Conservation (phyloP, 2,888 invertebrate species). For the Saturnia japonica region DNA sequence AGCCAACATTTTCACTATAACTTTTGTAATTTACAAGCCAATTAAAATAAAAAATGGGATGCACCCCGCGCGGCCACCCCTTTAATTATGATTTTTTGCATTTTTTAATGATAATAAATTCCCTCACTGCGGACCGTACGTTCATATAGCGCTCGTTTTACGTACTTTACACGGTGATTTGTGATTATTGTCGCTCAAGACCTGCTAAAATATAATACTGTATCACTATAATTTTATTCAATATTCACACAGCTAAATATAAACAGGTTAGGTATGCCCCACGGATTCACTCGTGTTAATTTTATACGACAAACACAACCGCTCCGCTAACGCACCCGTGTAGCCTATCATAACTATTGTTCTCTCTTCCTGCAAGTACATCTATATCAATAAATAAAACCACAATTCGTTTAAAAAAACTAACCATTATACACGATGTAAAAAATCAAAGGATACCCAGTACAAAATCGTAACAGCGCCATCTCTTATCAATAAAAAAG, state of each 20-base stretch:
- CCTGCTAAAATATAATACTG: not conserved
- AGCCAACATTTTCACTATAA: conserved; percentile 68
- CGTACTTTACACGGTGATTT: conserved; percentile 33
- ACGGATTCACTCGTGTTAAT: no score
- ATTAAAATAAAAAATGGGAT: conserved; percentile 80
- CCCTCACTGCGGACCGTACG: conserved; percentile 52
- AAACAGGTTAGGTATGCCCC: no score
- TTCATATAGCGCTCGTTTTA: conserved; percentile 51
- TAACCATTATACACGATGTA: no score
- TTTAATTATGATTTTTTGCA: conserved; percentile 79
- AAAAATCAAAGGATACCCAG: no score
- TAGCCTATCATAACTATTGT: no score
- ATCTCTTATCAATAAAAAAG: no score
- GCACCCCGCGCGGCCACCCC: conserved; percentile 69
- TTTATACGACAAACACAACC: no score
- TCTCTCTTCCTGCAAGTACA: no score
- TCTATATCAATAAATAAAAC: no score
- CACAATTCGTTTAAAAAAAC: no score
- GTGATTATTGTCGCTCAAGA: conserved; percentile 13
- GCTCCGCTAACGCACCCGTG: no score
- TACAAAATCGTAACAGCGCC: no score
- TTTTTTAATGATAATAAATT: conserved; percentile 80
- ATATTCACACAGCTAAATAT: not conserved
- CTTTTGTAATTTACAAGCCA: conserved; percentile 79
- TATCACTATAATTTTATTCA: not conserved